Conservation (phyloP, 23 tunicate genomes). For the Botrylloides violaceus region DNA sequence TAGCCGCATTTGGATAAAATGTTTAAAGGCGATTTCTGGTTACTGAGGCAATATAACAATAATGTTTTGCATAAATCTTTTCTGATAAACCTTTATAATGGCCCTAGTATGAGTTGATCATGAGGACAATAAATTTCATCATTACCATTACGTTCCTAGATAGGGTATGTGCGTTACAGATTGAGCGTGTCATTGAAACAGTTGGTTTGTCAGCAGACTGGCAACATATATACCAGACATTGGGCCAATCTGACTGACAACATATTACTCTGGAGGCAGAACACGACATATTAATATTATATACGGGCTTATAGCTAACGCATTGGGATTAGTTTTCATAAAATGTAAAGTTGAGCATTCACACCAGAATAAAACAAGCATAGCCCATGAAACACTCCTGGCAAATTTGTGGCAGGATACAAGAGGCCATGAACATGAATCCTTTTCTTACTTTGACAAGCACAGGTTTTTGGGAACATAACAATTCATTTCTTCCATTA, state of each 20-base stretch:
- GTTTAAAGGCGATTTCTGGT: slow-evolving; percentile 9
- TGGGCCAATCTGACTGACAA: no score
- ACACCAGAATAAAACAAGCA: neutral
- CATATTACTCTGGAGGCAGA: neutral
- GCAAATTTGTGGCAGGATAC: neutral
- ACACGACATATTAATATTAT: neutral
- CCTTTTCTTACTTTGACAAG: no score
- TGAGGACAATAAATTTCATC: no score
- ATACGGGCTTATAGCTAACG: neutral
- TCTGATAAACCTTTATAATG: neutral
- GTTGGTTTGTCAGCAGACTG: neutral
- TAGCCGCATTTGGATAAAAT: slow-evolving; percentile 16
- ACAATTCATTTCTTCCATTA: neutral
- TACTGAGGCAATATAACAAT: neutral
- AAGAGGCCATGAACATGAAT: neutral
- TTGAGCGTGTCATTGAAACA: neutral
- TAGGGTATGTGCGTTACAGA: slow-evolving; percentile 1
- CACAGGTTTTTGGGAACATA: no score
- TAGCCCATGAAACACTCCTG: neutral
- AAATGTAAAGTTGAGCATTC: no score
- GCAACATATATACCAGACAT: neutral
- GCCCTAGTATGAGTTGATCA: no score
- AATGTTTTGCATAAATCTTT: slow-evolving; percentile 1
- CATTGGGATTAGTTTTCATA: no score
- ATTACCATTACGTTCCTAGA: no score